Percentiles rank a stretch among this genome's conserved stretches.
phyloP scores from a whole-genome alignment of 2,797 vertebrate genomes.

The Pelobates cultripes region DNA sequence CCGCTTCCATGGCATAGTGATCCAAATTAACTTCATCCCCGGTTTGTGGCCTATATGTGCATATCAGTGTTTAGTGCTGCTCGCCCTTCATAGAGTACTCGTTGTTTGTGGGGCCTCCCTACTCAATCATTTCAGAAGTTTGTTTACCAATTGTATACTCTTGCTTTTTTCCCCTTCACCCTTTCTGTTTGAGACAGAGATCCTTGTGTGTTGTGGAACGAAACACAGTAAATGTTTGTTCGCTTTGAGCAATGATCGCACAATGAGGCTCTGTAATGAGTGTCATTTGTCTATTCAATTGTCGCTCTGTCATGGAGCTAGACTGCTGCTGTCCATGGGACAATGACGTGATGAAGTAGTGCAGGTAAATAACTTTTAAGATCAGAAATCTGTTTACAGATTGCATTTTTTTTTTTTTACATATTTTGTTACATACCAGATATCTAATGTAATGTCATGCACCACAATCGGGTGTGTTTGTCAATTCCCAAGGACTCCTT shows the following conservation, averaged over 20 bases:
- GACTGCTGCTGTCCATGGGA: neutral
- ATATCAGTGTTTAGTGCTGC: neutral
- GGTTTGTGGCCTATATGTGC: no score
- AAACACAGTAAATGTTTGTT: constrained; percentile 58
- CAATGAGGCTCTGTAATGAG: constrained; percentile 46
- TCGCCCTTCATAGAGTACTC: neutral
- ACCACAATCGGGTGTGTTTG: no score
- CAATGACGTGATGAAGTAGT: constrained; percentile 1
- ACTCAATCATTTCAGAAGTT: constrained; percentile 33
- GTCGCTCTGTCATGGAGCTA: constrained; percentile 14
- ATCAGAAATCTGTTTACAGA: no score
- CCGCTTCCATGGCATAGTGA: no score
- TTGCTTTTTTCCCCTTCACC: neutral
- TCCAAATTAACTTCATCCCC: no score
- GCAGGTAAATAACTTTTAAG: neutral
- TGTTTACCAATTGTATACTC: constrained; percentile 33
- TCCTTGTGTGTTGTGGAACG: constrained; percentile 65
- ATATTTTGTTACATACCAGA: no score
- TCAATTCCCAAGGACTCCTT: no score
- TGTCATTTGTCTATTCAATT: constrained; percentile 42
- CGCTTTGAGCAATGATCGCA: constrained; percentile 38
- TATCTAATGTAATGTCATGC: no score
- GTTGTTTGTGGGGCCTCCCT: constrained; percentile 17
- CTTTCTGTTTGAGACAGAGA: constrained; percentile 49
- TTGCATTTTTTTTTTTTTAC: no score